phyloP scores from a whole-genome alignment of 2,888 invertebrate species.

The Amphimallon solstitiale region DNA sequence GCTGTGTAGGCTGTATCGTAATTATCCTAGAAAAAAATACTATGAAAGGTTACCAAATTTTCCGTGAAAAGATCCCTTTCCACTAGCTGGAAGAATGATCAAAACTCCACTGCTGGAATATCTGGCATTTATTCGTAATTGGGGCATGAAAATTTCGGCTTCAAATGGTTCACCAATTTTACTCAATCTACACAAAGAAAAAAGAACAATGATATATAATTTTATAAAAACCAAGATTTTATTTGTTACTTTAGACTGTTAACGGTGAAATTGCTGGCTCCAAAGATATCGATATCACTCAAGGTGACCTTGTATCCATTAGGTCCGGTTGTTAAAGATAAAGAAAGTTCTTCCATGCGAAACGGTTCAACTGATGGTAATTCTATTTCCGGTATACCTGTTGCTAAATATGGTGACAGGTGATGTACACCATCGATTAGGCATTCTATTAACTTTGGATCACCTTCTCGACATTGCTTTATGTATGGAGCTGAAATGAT shows the following conservation, averaged over 20 bases:
- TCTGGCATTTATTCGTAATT: conserved; percentile 71
- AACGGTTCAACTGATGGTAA: conserved; percentile 76
- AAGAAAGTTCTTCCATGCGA: conserved; percentile 69
- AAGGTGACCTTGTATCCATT: conserved; percentile 70
- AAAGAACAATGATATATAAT: too few species aligned
- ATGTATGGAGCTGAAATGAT: conserved; percentile 70
- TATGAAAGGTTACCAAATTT: conserved; percentile 64
- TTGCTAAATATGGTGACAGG: conserved; percentile 69
- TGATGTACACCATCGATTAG: conserved; percentile 68
- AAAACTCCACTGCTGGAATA: conserved; percentile 76
- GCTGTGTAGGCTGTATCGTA: too few species aligned
- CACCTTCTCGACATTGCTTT: conserved; percentile 73
- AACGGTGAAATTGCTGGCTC: conserved; percentile 72
- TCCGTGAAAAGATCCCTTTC: conserved; percentile 76
- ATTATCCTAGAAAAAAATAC: too few species aligned
- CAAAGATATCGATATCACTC: conserved; percentile 70
- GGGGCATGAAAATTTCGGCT: conserved; percentile 72
- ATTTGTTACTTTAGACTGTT: conserved; percentile 66
- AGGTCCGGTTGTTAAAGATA: conserved; percentile 68
- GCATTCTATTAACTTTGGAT: conserved; percentile 70
- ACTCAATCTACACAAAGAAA: conserved; percentile 65
- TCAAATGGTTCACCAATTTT: conserved; percentile 74
- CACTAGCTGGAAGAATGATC: conserved; percentile 76
- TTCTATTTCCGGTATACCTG: conserved; percentile 73
- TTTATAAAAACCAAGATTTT: too few species aligned